Conservation (phyloP, 2,113 vertebrate genomes). For the Prionailurus viverrinus region DNA sequence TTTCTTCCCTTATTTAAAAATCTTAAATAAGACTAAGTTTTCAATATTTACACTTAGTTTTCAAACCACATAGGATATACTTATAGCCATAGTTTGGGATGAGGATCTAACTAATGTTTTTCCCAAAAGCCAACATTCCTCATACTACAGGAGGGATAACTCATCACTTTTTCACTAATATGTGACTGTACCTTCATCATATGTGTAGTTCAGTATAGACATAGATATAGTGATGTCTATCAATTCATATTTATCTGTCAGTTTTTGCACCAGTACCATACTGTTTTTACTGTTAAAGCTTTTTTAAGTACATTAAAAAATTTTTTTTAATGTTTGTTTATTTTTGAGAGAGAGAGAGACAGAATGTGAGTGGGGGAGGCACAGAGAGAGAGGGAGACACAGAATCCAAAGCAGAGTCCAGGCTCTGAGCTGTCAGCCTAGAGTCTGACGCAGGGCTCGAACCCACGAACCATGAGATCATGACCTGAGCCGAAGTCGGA, state of each 20-base stretch:
- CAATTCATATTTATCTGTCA: background rate
- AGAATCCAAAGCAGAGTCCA: too few relatives aligned
- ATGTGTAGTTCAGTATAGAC: background rate
- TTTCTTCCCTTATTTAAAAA: background rate
- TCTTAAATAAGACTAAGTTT: background rate
- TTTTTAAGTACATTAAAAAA: background rate
- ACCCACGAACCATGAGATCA: too few relatives aligned
- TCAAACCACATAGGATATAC: background rate
- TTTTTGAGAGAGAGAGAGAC: too few relatives aligned
- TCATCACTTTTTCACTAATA: background rate
- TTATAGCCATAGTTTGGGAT: background rate
- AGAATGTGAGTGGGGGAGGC: too few relatives aligned
- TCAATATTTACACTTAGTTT: conserved; percentile 24
- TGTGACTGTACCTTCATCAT: background rate
- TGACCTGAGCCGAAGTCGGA: too few relatives aligned
- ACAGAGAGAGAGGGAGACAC: too few relatives aligned
- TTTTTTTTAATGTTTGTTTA: too few relatives aligned
- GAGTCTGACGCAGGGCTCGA: too few relatives aligned
- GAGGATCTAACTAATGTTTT: background rate
- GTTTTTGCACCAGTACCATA: background rate
- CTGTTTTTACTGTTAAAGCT: background rate
- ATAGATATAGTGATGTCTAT: background rate
- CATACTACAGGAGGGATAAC: background rate
- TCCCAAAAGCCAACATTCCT: background rate
- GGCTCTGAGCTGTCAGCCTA: too few relatives aligned